Base-by-base conservation (phyloP, 2,113 vertebrate genomes). In the Paracanthobrama guichenoti region DNA sequence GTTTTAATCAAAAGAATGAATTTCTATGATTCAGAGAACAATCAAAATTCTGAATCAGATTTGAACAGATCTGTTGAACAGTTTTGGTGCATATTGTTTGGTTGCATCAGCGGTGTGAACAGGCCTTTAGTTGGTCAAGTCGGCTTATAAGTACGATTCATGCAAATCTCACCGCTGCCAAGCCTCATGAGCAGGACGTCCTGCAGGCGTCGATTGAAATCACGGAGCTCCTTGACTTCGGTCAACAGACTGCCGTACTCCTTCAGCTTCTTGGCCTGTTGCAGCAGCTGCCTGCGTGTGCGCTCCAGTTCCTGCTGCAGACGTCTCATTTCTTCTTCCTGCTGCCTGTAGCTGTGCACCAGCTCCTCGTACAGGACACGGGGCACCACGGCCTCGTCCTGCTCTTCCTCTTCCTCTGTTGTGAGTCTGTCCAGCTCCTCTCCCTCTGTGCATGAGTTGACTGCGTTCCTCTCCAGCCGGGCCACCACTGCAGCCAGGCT, bases 251-350 rank as follows among this genome's bases (percentile, higher is more conserved):
- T 97, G 88, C 98, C 96, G 42, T 97, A 98, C 90, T 99, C 98
- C 92, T 99, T 99, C 53, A 98, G 96, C 92, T 99, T 99, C 94
- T 98, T 99, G 90, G 98, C 97, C 92, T 99, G 98, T 88, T 99
- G 98, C 18, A 99, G 96, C 83, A 99, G 96, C 95, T 99, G 98
- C 79, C 97, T 94, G 76, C 98, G 96, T 1, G 98, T 99, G 89
- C 97, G 94, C 91, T 99, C 97, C 83, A 99, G 95, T 92, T 99
- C 98, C 93, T 98, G 97, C 84, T 99, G 97, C 90, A 99, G 95
- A 90, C 97, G 95, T 76, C 96, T 95, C 96, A 99, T 97, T 91
- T 99, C 98, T 89, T 99, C 97, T 88, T 99, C 97, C 59, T 98
- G 97, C 92, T 99, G 98, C 88, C 98, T 95, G 92, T 98, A 99